Evolutionary conservation across 2,888 invertebrate genomes (phyloP), one percentile per base, ranked within the genome.

Genomic region (Horisme vitalbata): DNA sequence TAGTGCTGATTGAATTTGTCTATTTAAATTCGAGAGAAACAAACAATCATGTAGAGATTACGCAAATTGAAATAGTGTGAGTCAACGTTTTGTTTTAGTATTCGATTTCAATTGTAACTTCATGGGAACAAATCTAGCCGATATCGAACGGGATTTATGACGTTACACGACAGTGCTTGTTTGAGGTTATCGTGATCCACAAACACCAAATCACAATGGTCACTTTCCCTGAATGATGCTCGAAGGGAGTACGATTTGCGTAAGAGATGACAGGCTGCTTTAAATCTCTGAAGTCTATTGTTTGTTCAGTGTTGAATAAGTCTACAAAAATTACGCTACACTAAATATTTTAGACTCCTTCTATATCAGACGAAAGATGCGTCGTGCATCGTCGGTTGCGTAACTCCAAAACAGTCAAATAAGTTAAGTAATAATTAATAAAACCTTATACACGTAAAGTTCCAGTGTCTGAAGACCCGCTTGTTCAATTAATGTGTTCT

Each of bases 51-150:
- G 60, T 63, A 65, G 60, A 70, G 60, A 63, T 77, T 79, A 74
- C 70, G 72, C 71, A 77, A 76, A 71, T 69, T 67, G 68, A 73
- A 75, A 69, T 65, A 57, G 48, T 61, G 73, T 83, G 82, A 82
- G 75, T 83, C 83, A 83, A 71, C 68, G 56, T 68, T 64, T 69
- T 65, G 70, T 74, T 64, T 32, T 52, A 72, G 78, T 80, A 78
- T 84, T 81, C 66, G 68, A 79, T 83, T 84, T 77, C 83, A 78
- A 74, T 61, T 61, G 73, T 74, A 75, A 65, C 71, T 67, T 76
- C 69, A 65, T 59, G 63, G 58, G 67, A 67, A 77, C 81, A 79
- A 79, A 78, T 74, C 73, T 71, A 68, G 58, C 60, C 65, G 74
- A 75, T 68, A 73, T 65, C 66, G 67, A 71, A 74, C 63, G 66